Conservation (phyloP, 2,113 vertebrate genomes). For the Notothenia rossii region DNA sequence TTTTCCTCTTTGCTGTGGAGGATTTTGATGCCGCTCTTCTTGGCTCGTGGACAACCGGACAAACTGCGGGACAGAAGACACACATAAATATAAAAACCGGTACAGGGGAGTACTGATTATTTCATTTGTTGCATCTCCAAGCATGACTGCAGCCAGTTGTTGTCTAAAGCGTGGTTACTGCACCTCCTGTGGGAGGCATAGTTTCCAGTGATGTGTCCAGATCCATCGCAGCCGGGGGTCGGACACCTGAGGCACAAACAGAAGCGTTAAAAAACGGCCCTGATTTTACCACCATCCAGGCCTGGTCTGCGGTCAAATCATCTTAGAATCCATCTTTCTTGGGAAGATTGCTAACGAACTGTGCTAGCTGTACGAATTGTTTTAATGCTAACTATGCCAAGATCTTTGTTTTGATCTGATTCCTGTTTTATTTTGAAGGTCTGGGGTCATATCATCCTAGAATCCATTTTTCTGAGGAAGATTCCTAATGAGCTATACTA, state of each 20-base stretch:
- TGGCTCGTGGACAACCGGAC: conserved; percentile 96
- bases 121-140: background rate
- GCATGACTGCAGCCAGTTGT: conserved; percentile 7
- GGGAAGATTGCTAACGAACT: no score
- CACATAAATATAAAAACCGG: fast-evolving
- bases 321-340: no score
- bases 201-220: conserved; percentile 98
- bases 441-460: no score
- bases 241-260: conserved; percentile 89
- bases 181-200: conserved; percentile 99
- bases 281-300: no score
- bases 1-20: conserved; percentile 99
- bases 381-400: no score
- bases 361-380: no score
- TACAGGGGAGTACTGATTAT: background rate
- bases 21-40: conserved; percentile 97
- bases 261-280: background rate
- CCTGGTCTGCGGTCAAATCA: no score
- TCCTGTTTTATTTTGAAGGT: no score
- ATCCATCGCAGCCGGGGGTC: conserved; percentile 97
- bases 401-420: no score
- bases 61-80: conserved; percentile 82
- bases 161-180: conserved; percentile 59
- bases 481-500: no score
- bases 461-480: no score